Conservation (phyloP, 2,113 vertebrate species). For the Vidua chalybeata region DNA sequence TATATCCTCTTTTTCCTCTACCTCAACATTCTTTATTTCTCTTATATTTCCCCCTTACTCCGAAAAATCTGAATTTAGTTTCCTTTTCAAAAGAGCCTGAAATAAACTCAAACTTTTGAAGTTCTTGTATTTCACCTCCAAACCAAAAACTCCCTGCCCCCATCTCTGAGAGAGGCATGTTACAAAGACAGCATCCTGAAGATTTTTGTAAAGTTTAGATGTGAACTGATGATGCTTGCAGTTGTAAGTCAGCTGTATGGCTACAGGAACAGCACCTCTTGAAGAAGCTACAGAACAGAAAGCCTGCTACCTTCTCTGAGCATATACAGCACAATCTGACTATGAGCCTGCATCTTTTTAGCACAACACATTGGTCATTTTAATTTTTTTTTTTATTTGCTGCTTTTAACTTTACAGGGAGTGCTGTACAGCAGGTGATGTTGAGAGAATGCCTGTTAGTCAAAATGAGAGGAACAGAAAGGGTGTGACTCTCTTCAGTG, state of each 20-base stretch:
- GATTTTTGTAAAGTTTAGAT: background rate
- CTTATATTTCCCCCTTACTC: background rate
- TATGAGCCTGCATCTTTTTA: background rate
- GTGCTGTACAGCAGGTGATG: background rate
- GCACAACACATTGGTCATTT: background rate
- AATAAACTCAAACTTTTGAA: background rate
- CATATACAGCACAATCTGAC: background rate
- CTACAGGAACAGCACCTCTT: background rate
- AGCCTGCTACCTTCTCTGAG: background rate
- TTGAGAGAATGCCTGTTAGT: background rate
- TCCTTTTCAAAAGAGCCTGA: background rate
- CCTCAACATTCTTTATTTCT: background rate
- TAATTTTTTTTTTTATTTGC: background rate
- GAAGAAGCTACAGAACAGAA: background rate
- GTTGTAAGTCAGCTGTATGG: background rate
- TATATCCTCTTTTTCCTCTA: background rate
- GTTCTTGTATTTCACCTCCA: background rate
- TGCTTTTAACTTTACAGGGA: background rate
- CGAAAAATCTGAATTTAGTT: background rate
- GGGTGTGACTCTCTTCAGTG: background rate
- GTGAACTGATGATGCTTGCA: background rate
- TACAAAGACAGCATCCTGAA: background rate
- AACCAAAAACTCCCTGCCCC: background rate
- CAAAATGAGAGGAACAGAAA: background rate
- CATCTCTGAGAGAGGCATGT: fast-evolving